Evolutionary conservation across 2,888 invertebrate species (phyloP), one percentile per base, ranked within the genome.

Genomic region (Siphlonurus alternatus): DNA sequence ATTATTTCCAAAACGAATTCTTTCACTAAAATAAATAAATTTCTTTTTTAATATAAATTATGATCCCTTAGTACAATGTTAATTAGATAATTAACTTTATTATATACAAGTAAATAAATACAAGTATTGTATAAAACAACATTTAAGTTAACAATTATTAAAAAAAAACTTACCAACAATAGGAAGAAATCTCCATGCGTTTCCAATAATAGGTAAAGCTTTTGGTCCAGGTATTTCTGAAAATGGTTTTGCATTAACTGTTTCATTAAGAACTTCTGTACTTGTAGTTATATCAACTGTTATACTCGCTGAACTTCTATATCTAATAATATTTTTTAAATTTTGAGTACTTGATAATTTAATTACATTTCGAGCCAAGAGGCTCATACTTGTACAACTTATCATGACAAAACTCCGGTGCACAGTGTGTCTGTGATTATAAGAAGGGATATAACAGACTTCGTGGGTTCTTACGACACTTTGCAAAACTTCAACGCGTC

Each of bases 131-230:
- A n/a, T n/a, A n/a, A n/a, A n/a, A n/a, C n/a, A n/a, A n/a, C n/a
- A n/a, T n/a, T n/a, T n/a, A n/a, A n/a, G n/a, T n/a, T n/a, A n/a
- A n/a, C n/a, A n/a, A n/a, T n/a, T n/a, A n/a, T n/a, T n/a, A n/a
- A n/a, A n/a, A n/a, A n/a, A n/a, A n/a, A n/a, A n/a, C 79, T 77
- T 73, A 83, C 83, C 83, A 65, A 84, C 76, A 71, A 77, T 79
- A 25, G 84, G 83, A 23, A 81, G 76, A 69, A 84, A 83, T 68
- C 82, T 75, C 84, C 84, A 84, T 2, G 80, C 81, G 68, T 83
- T 84, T 1, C 84, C 84, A 7, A 84, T 70, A 0, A 83, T 63
- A 0, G 83, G 83, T n/a, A 82, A 67, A 0, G 82, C 80, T 68
- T 77, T 81, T 0, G 83, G 83, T 1, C 83, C 83, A 0, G 84